Base-by-base conservation (phyloP, 2,888 invertebrate genomes). In the Opisthograptis luteolata region DNA sequence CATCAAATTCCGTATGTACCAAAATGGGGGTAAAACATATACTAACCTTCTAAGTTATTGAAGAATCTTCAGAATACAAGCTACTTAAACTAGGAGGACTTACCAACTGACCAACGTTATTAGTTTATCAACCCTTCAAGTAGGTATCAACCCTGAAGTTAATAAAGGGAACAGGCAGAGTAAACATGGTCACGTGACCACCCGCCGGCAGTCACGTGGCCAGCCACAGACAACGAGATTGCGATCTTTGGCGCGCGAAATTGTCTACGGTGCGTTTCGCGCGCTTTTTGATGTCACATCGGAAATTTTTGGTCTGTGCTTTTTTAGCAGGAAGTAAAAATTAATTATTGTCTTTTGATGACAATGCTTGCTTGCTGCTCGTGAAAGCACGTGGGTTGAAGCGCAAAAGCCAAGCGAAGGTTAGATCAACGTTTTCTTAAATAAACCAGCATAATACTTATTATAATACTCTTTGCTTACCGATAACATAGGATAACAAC, bases 161-260 rank as follows among this genome's bases (percentile, higher is more conserved):
- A 87, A 87, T 86, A 87, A 83, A 80, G 80, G 79, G 79, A 70
- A 68, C 70, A 67, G n/a, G 68, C 70, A 75, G 62, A 69, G 73
- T 78, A 87, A 87, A 88, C 80, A 86, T 22, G 60, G 81, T 66
- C 87, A 59, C 61, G 61, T 59, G 61, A 32, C 58, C 45, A 17
- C 54, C 58, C 49, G 44, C 49, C 34, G 56, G 45, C 51, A 43
- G 65, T 44, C 65, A 82, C 87, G 87, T 79, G 88, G 62, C 81
- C 60, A 4, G 54, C 75, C 73, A 69, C 66, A 72, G 73, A 72
- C 67, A 65, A 69, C 22, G 30, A 46, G 83, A 84, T 81, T 82
- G 71, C 69, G 70, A 84, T 84, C 85, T 79, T 69, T 81, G 72
- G 73, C 73, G 74, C 82, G 83, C 79, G 73, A 84, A 84, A 84